A percentile compares a stretch with the other conserved stretches of the same genome.
Evolutionary conservation across 2,797 vertebrate genomes (phyloP).

Genomic region (Lepus oiostolus): DNA sequence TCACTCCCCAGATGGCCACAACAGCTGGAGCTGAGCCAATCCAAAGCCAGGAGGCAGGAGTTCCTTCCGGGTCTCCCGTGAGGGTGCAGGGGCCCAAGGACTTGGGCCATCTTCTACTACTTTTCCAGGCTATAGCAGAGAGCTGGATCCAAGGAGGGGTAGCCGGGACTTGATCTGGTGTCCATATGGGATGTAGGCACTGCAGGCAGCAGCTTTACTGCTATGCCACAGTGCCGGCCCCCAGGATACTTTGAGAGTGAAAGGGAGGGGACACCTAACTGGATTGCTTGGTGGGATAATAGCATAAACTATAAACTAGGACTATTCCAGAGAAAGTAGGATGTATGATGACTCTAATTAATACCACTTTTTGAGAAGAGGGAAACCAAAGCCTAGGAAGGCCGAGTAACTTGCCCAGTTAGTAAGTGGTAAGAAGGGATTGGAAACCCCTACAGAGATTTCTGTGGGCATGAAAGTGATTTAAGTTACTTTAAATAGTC

Average conservation of each 20-base stretch:
- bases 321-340: conserved; percentile 54
- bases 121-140: no score
- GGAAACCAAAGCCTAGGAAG: conserved; percentile 4
- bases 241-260: conserved; percentile 50
- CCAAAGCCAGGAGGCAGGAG: no score
- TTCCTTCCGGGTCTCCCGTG: no score
- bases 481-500: conserved; percentile 62
- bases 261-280: conserved; percentile 34
- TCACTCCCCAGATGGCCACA: no score
- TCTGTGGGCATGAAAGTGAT: conserved; percentile 63
- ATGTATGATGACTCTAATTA: conserved; percentile 60
- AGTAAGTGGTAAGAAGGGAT: conserved; percentile 63
- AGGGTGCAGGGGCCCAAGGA: no score
- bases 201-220: no score
- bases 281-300: conserved; percentile 51
- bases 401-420: conserved; percentile 59
- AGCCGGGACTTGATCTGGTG: no score
- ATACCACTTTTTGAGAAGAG: conserved; percentile 44
- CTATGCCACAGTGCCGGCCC: no score
- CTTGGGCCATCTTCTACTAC: no score
- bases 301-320: conserved; percentile 67
- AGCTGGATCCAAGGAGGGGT: no score
- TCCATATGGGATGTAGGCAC: no score
- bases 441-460: conserved; percentile 34
- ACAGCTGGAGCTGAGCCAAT: no score